Conservation (phyloP, 2,888 invertebrate species). For the Teleogryllus oceanicus region DNA sequence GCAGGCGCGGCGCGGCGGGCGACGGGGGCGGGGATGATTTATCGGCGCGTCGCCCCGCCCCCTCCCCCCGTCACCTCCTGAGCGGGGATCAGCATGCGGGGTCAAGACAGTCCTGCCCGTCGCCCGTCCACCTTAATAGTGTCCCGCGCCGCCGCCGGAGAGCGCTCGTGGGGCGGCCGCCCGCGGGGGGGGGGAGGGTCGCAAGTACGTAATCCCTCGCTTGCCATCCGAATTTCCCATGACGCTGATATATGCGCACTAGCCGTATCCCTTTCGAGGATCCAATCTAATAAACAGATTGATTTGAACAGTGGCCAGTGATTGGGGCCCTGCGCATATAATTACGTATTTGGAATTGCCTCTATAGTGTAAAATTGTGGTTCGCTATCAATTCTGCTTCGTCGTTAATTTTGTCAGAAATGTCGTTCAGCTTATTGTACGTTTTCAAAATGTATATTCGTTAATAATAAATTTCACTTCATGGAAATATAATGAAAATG, state of each 20-base stretch:
- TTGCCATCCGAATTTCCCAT: conserved; percentile 9
- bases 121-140: conserved; percentile 11
- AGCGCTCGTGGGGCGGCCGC: neutral
- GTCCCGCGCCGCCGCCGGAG: neutral
- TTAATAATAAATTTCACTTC: too few relatives aligned
- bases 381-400: too few relatives aligned
- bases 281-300: neutral
- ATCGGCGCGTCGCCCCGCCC: too few relatives aligned
- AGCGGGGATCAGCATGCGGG: neutral
- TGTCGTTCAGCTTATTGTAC: too few relatives aligned
- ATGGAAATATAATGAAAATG: too few relatives aligned
- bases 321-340: neutral
- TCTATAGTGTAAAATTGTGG: too few relatives aligned
- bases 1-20: too few relatives aligned
- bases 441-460: too few relatives aligned
- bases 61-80: too few relatives aligned
- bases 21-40: too few relatives aligned
- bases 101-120: neutral
- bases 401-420: too few relatives aligned
- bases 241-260: neutral
- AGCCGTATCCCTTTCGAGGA: neutral
- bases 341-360: too few relatives aligned
- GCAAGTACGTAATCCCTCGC: neutral
- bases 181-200: neutral
- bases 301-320: neutral